Conservation (phyloP, 2,888 invertebrate genomes). For the Macaria liturata region DNA sequence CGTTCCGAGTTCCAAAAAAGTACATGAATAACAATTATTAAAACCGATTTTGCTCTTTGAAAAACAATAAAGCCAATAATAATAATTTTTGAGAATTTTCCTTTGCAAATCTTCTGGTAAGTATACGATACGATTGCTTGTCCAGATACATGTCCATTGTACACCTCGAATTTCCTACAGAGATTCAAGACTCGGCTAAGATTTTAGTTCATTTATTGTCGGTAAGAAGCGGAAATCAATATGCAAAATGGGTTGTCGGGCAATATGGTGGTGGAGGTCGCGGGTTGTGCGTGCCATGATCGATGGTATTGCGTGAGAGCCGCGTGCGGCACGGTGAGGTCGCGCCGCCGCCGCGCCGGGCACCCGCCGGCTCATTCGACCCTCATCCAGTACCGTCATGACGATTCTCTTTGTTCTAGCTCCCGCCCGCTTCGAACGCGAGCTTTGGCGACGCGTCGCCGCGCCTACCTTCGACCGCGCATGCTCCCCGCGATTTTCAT, state of each 20-base stretch:
- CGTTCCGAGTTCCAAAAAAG: too few relatives aligned
- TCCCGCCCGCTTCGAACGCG: slow-evolving; percentile 51
- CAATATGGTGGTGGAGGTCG: slow-evolving; percentile 59
- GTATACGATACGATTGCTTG: too few relatives aligned
- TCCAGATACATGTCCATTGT: too few relatives aligned
- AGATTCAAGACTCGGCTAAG: too few relatives aligned
- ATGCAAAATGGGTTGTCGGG: slow-evolving; percentile 60
- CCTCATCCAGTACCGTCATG: slow-evolving; percentile 53
- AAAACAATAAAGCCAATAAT: too few relatives aligned
- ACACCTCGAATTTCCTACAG: too few relatives aligned
- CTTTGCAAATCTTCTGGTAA: too few relatives aligned
- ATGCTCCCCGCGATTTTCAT: slow-evolving; percentile 65
- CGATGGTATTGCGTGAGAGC: slow-evolving; percentile 57
- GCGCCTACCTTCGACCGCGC: slow-evolving; percentile 70
- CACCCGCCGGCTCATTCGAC: slow-evolving; percentile 41
- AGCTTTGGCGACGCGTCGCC: slow-evolving; percentile 61
- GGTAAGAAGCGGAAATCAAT: slow-evolving; percentile 53
- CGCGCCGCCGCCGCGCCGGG: slow-evolving; percentile 43
- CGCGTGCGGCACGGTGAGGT: slow-evolving; percentile 51
- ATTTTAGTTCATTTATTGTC: slow-evolving; percentile 13
- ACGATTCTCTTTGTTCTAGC: slow-evolving; percentile 63
- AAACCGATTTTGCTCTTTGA: too few relatives aligned
- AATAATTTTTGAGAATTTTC: too few relatives aligned
- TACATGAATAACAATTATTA: too few relatives aligned
- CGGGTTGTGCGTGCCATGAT: slow-evolving; percentile 38